Percentiles rank a stretch among this genome's conserved stretches.
Evolutionary conservation across 2,888 invertebrate species (phyloP).

Genomic region (Aporophyla nigra): DNA sequence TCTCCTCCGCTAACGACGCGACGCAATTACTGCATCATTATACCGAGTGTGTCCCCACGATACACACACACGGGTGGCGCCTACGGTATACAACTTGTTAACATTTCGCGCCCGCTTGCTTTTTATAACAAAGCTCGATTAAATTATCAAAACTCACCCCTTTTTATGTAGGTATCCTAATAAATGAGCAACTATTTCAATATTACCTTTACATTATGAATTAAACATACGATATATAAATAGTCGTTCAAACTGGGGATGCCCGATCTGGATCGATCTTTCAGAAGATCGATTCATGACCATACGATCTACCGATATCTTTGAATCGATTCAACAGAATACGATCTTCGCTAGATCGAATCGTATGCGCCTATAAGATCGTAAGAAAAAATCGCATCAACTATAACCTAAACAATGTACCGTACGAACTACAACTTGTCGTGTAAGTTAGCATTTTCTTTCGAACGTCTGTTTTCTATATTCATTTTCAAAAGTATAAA

Average conservation of each 20-base stretch:
- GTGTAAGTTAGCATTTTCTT: too few species aligned
- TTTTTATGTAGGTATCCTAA: conserved; percentile 5
- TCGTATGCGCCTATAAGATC: too few species aligned
- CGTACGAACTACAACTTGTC: too few species aligned
- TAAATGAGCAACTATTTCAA: neutral
- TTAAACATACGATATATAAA: neutral
- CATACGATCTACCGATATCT: too few species aligned
- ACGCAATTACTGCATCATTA: conserved; percentile 57
- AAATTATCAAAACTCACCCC: conserved; percentile 13
- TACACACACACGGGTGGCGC: conserved; percentile 23
- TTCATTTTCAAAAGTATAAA: too few species aligned
- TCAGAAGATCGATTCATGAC: too few species aligned
- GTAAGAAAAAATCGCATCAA: too few species aligned
- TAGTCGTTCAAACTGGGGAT: neutral
- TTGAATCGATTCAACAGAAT: too few species aligned
- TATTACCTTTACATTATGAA: neutral
- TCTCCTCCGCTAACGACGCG: conserved; percentile 32
- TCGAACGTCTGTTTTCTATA: too few species aligned
- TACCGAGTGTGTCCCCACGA: conserved; percentile 28
- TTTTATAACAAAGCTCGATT: conserved; percentile 11
- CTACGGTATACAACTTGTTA: conserved; percentile 20
- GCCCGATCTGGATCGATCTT: too few species aligned
- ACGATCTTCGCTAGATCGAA: too few species aligned
- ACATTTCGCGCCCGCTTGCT: conserved; percentile 26
- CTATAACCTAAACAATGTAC: too few species aligned